These are phyloP conservation scores for Chlorodrepanis virens DNA, from an alignment of 2,113 vertebrate genomes.

Conservation along the genomic window DNA sequence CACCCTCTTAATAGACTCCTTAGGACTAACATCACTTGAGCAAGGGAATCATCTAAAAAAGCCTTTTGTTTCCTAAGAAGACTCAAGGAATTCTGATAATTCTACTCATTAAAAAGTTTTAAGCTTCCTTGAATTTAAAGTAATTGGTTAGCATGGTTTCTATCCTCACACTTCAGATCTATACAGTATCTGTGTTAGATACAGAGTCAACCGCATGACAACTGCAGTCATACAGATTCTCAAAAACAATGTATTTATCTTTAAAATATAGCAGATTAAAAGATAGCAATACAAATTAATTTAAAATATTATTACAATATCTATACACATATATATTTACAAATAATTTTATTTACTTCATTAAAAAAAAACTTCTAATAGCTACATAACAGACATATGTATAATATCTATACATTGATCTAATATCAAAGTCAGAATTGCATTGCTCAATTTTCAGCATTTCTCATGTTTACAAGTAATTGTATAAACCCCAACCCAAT, in stretches of 20 bases:
- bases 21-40: neutral
- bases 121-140: neutral
- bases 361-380: neutral
- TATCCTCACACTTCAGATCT: neutral
- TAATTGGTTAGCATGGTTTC: neutral
- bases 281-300: neutral
- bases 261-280: neutral
- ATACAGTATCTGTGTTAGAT: neutral
- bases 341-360: neutral
- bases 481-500: neutral
- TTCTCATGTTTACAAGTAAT: neutral
- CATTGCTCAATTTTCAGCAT: neutral
- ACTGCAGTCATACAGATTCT: neutral
- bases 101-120: neutral
- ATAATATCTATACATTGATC: neutral
- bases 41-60: neutral
- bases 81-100: neutral
- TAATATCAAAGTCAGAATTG: neutral
- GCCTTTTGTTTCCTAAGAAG: neutral
- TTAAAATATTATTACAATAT: neutral
- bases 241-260: neutral
- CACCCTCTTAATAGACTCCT: neutral
- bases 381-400: neutral
- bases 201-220: neutral
- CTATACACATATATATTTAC: neutral